Evolutionary conservation across 2,888 invertebrate genomes (phyloP).

Genomic region (Epinotia nisella): DNA sequence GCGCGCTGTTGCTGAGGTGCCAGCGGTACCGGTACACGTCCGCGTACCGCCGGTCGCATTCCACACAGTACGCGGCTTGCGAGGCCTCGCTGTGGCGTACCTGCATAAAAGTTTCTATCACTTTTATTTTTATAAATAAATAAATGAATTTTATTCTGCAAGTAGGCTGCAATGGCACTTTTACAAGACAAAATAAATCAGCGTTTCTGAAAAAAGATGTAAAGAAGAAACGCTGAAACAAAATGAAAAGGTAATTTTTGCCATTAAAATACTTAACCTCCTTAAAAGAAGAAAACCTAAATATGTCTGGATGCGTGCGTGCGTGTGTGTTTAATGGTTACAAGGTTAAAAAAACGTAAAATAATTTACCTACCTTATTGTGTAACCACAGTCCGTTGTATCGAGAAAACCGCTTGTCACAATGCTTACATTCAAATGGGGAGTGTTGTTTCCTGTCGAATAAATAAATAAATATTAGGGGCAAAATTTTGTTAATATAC

Average conservation of each 20-base stretch:
- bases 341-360: neutral
- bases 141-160: neutral
- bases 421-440: conserved; percentile 54
- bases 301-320: too few species aligned
- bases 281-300: too few species aligned
- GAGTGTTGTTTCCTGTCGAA: conserved; percentile 56
- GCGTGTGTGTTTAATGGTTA: too few species aligned
- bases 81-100: conserved; percentile 37
- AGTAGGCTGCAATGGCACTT: conserved; percentile 1
- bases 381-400: conserved; percentile 65
- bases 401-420: conserved; percentile 57
- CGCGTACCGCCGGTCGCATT: conserved; percentile 57
- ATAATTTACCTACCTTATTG: conserved; percentile 50
- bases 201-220: too few species aligned
- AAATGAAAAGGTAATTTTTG: too few species aligned
- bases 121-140: too few species aligned
- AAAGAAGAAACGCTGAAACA: too few species aligned
- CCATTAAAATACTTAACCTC: too few species aligned
- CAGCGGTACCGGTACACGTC: conserved; percentile 57
- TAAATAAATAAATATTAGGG: too few species aligned
- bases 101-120: conserved; percentile 56
- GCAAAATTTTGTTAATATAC: too few species aligned
- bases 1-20: conserved; percentile 57
- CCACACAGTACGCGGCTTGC: conserved; percentile 46
- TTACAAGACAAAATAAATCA: neutral